These are phyloP conservation scores for Eupleurogrammus muticus DNA, from an alignment of 2,797 vertebrate genomes.

Conservation along the genomic window DNA sequence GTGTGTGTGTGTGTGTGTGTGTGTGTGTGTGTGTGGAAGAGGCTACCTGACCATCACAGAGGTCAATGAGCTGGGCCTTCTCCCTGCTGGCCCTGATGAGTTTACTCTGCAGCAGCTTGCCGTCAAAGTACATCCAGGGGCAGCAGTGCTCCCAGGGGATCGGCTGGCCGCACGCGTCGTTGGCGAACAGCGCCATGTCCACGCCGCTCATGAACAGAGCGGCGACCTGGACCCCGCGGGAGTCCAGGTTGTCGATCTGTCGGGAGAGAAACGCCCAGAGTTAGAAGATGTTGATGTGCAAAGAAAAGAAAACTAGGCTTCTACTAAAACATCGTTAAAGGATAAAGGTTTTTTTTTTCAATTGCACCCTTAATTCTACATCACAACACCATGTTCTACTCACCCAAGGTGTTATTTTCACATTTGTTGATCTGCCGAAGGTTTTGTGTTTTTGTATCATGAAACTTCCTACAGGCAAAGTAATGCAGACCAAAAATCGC, in stretches of 20 bases:
- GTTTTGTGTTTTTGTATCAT: too few species aligned
- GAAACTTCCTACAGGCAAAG: too few species aligned
- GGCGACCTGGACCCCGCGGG: conserved; percentile 93
- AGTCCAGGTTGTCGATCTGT: conserved; percentile 95
- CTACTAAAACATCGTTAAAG: too few species aligned
- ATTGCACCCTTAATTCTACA: too few species aligned
- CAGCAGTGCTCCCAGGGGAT: conserved; percentile 98
- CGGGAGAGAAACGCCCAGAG: conserved; percentile 34
- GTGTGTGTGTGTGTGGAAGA: too few species aligned
- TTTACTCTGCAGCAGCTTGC: conserved; percentile 96
- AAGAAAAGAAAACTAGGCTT: not conserved
- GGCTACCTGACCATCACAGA: conserved; percentile 98
- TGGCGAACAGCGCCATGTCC: conserved; percentile 96
- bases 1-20: too few species aligned
- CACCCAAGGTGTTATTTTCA: too few species aligned
- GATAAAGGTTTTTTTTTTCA: too few species aligned
- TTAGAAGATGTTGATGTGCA: conserved; percentile 1
- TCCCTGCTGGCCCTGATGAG: conserved; percentile 92
- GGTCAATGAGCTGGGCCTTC: conserved; percentile 95
- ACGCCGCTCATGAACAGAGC: conserved; percentile 97
- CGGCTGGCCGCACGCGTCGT: conserved; percentile 94
- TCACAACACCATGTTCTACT: too few species aligned
- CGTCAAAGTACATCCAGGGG: conserved; percentile 98
- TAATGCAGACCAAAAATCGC: too few species aligned
- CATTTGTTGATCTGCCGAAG: too few species aligned